phyloP scores from a whole-genome alignment of 2,888 invertebrate genomes.

The Ochropleura leucogaster region DNA sequence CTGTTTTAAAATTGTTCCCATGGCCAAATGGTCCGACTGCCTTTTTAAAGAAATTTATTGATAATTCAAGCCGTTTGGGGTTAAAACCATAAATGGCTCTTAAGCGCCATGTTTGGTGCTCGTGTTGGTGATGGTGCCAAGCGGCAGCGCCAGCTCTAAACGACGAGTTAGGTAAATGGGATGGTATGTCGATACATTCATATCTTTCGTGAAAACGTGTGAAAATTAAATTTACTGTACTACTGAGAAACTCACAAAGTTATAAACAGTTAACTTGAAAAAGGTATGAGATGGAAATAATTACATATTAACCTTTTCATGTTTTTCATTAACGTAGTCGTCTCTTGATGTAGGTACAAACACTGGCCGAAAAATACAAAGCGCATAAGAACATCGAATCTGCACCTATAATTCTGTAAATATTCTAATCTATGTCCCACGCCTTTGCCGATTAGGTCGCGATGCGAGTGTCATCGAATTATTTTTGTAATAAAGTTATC shows the following conservation, averaged over 20 bases:
- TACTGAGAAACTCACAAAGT: not conserved
- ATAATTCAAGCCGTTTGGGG: too few relatives aligned
- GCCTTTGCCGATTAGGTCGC: constrained; percentile 29
- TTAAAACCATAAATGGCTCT: too few relatives aligned
- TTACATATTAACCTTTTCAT: not conserved
- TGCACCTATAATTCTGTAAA: constrained; percentile 1
- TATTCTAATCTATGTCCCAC: constrained; percentile 38
- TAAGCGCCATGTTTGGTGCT: too few relatives aligned
- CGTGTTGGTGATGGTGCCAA: too few relatives aligned
- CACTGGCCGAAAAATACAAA: not conserved
- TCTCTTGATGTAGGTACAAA: constrained; percentile 4
- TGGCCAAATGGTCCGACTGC: too few relatives aligned
- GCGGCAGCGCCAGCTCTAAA: not conserved
- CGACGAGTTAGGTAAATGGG: not conserved
- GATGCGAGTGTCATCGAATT: not conserved
- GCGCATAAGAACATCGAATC: constrained; percentile 8
- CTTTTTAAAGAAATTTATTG: too few relatives aligned
- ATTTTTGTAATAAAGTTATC: constrained; percentile 42
- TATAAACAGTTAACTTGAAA: not conserved
- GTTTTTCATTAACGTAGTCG: not conserved
- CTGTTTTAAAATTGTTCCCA: too few relatives aligned
- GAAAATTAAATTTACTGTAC: not conserved
- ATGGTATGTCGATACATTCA: not conserved
- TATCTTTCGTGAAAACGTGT: not conserved
- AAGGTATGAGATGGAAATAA: not conserved